Percentiles rank a stretch among this genome's conserved stretches.
phyloP scores from a whole-genome alignment of 1,140 invertebrate genomes.

The Andrena cerasifolii region DNA sequence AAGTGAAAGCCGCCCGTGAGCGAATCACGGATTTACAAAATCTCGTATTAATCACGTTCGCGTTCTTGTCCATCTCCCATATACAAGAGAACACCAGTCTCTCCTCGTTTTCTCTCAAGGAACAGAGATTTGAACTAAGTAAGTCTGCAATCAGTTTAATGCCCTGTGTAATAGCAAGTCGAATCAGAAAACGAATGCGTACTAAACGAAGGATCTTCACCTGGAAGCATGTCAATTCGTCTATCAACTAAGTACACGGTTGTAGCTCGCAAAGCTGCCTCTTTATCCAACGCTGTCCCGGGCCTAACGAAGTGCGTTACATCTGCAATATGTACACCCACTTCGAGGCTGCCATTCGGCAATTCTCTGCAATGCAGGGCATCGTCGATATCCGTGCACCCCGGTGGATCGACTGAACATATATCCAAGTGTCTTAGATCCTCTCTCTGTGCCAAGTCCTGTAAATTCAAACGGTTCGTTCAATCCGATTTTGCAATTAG shows the following conservation, averaged over 20 bases:
- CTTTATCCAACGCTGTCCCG: slow-evolving; percentile 92
- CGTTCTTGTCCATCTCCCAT: slow-evolving; percentile 94
- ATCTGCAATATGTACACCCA: slow-evolving; percentile 98
- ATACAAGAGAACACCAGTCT: slow-evolving; percentile 96
- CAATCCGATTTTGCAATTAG: not conserved
- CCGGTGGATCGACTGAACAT: slow-evolving; percentile 99
- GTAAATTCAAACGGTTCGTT: slow-evolving; percentile 21
- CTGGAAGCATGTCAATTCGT: slow-evolving; percentile 94
- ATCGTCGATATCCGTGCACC: slow-evolving; percentile 99
- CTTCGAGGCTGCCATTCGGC: slow-evolving; percentile 90
- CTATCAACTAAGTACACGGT: slow-evolving; percentile 96
- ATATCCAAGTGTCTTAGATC: slow-evolving; percentile 94
- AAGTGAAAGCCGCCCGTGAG: slow-evolving; percentile 94
- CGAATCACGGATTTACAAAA: slow-evolving; percentile 97
- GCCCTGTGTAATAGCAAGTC: slow-evolving; percentile 9
- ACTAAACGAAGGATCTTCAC: slow-evolving; percentile 74
- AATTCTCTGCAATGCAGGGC: slow-evolving; percentile 94
- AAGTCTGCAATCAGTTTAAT: slow-evolving; percentile 85
- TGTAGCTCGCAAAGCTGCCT: slow-evolving; percentile 92
- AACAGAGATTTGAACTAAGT: slow-evolving; percentile 96
- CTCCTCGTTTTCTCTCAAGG: slow-evolving; percentile 92
- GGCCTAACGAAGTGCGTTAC: slow-evolving; percentile 97
- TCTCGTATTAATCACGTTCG: slow-evolving; percentile 91
- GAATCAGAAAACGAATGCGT: not conserved
- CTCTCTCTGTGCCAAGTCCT: slow-evolving; percentile 91